Evolutionary conservation across 2,113 vertebrate genomes (phyloP).

Genomic region (Suricata suricatta): DNA sequence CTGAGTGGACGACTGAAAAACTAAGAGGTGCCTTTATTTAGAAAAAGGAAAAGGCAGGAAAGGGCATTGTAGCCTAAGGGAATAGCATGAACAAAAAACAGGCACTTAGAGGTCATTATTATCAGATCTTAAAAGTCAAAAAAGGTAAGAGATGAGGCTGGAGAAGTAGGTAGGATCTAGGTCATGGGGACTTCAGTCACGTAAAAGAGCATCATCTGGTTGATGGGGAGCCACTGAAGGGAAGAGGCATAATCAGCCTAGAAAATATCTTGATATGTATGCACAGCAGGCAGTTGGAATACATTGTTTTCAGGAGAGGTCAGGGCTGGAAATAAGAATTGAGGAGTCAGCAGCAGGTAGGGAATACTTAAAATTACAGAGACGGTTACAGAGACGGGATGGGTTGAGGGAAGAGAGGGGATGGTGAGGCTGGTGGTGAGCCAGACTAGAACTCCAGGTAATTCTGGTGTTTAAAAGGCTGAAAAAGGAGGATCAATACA

Average conservation of each 20-base stretch:
- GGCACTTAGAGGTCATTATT: neutral
- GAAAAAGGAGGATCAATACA: neutral
- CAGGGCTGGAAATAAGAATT: neutral
- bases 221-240: neutral
- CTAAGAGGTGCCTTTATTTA: neutral
- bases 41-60: neutral
- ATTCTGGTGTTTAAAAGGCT: neutral
- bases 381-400: neutral
- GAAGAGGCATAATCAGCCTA: neutral
- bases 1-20: neutral
- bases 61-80: neutral
- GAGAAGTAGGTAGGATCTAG: neutral
- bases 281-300: neutral
- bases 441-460: neutral
- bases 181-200: neutral
- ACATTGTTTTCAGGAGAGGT: conserved; percentile 1
- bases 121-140: neutral
- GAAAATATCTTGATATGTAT: neutral
- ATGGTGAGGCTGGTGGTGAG: neutral
- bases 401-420: neutral
- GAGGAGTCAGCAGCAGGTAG: neutral
- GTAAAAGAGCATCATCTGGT: neutral
- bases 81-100: neutral
- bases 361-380: neutral
- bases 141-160: neutral